phyloP scores from a whole-genome alignment of 2,797 vertebrate species.

The Crenichthys baileyi region DNA sequence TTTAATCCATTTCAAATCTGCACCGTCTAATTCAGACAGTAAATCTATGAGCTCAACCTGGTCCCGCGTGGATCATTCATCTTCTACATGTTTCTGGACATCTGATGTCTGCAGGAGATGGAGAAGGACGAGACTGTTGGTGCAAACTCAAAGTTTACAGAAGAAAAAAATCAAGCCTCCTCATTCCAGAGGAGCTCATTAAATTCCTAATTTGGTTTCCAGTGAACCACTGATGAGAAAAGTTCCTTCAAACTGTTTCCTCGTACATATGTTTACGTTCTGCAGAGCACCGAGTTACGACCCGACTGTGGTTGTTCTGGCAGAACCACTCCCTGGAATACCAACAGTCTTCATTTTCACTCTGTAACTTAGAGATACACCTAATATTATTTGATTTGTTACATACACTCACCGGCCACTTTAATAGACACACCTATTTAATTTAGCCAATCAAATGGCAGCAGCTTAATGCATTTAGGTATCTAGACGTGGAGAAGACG shows the following conservation, averaged over 20 bases:
- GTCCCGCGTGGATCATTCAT: background rate
- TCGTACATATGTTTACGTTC: background rate
- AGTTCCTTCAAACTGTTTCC: background rate
- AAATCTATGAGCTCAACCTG: background rate
- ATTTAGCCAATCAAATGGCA: no score
- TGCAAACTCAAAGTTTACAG: constrained; percentile 12
- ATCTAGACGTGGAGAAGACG: no score
- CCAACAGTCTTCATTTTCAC: background rate
- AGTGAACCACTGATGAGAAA: background rate
- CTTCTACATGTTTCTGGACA: background rate
- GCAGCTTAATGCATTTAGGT: no score
- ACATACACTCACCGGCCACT: background rate
- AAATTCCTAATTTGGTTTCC: background rate
- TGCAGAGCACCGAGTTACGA: background rate
- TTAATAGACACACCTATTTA: no score
- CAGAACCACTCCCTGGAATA: background rate
- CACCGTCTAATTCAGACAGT: background rate
- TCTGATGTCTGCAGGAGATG: background rate
- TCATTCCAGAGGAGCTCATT: constrained; percentile 29
- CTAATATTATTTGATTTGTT: background rate
- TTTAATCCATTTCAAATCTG: background rate
- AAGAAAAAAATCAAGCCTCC: constrained; percentile 2
- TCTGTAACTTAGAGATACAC: background rate
- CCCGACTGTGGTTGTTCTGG: background rate
- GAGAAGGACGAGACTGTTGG: background rate